Evolutionary conservation across 2,888 invertebrate species (phyloP).

Genomic region (Orthosia gothica): DNA sequence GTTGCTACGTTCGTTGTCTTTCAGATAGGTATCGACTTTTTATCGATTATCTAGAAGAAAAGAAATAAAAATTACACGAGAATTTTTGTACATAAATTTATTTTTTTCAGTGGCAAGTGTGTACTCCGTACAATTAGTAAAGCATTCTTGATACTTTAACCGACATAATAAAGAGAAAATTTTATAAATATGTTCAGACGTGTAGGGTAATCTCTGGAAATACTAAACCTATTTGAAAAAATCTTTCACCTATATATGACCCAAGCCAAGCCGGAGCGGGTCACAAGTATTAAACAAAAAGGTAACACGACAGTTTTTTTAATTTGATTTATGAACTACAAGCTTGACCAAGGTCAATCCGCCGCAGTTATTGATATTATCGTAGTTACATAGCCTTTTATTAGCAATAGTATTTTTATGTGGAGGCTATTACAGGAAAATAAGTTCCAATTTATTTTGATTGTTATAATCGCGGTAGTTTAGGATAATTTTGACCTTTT

Average conservation of each 20-base stretch:
- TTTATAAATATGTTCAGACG: too few species aligned
- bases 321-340: constrained; percentile 48
- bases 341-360: constrained; percentile 46
- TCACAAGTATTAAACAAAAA: constrained; percentile 21
- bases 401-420: constrained; percentile 37
- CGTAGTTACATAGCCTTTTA: constrained; percentile 40
- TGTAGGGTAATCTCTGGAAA: too few species aligned
- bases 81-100: not conserved
- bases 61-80: constrained; percentile 28
- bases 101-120: constrained; percentile 26
- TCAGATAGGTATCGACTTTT: constrained; percentile 60
- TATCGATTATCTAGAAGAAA: constrained; percentile 64
- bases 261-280: too few species aligned
- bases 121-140: constrained; percentile 22
- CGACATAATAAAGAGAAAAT: too few species aligned
- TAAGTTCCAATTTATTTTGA: constrained; percentile 35
- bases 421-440: constrained; percentile 22
- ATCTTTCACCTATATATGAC: too few species aligned
- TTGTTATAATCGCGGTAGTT: constrained; percentile 27
- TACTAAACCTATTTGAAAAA: too few species aligned
- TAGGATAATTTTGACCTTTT: constrained; percentile 17
- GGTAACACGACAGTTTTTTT: constrained; percentile 38
- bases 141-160: constrained; percentile 2
- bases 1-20: constrained; percentile 62
- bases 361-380: constrained; percentile 44